Base-by-base conservation (phyloP, 2,888 invertebrate species). In the Syritta pipiens region DNA sequence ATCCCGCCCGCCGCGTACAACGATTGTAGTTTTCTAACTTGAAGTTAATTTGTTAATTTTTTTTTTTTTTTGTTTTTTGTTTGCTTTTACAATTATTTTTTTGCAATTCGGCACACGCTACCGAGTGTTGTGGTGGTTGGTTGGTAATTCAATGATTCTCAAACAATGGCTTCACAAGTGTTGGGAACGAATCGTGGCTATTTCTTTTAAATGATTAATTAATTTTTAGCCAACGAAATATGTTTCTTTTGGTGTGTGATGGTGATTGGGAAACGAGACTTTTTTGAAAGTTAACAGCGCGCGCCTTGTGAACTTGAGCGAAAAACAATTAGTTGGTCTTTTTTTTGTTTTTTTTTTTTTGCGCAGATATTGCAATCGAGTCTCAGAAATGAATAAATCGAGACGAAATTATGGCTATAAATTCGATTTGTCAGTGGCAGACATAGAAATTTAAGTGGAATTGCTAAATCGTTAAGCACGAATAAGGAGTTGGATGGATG, bases 1-100 rank as follows among this genome's bases (percentile, higher is more conserved):
- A n/a, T n/a, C n/a, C n/a, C n/a, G n/a, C 35, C 30, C 26, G 55
- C 28, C 3, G 12, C 9, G 22, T 28, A 26, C n/a, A n/a, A n/a
- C n/a, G n/a, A 24, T 48, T 48, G 60, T 35, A 35, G 60, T 48
- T 55, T 62, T 62, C 60, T 62, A 62, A 62, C 48, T 62, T 14
- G n/a, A 62, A 48, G 19, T 62, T 37, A 37, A 37, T 37, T 37
- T 37, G 14, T 37, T 17, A 37, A 3, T 6, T 37, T 37, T 32
- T 5, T 32, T 7, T 10, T 7, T 6, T 5, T 17, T 14, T 5
- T 7, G 9, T 17, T 17, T 37, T 14, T 17, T 37, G 37, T 17
- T 17, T 17, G 37, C 37, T 14, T 9, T 6, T 3, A 37, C 37
- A 37, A 37, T 37, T 14, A 3, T 4, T 17, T 17, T 37, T 14